Base-by-base conservation (phyloP, 1,140 invertebrate genomes). In the Polypedilum vanderplanki region DNA sequence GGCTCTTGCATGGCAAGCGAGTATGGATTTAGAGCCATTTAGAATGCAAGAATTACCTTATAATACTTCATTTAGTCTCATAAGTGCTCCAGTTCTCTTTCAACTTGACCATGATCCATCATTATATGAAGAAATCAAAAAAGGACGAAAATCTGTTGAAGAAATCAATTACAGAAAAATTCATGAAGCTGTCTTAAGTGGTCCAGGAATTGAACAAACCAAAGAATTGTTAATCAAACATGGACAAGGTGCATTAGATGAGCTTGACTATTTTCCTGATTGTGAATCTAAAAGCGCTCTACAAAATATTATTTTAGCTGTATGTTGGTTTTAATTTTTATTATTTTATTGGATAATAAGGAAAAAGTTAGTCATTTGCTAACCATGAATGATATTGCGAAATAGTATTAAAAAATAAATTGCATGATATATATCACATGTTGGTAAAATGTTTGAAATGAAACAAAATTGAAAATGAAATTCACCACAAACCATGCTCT, bases 1-100 rank as follows among this genome's bases (percentile, higher is more conserved):
- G 12, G 92, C 91, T 40, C 85, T 94, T 73, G 91, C 92, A 75
- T 93, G 91, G 88, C 93, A 95, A 86, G 88, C 88, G 22, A 88
- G 86, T 77, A 81, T 86, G 8, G 89, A 90, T 79, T 79, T 89
- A 22, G 83, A 84, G 73, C 85, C 85, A 15, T 86, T 86, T 76
- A 86, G 83, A 75, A 76, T 81, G 10, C 77, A 85, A 75, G 81
- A 80, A 1, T 81, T 80, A 0, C 80, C 83, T 24, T 84, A 81
- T 75, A 85, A 84, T 75, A 81, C 83, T 18, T 79, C 85, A 7
- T 90, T 90, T 78, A 89, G 86, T 80, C 79, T 93, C 17, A 88
- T 90, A 9, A 91, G 90, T 75, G 90, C 91, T 65, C 93, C 93
- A 8, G 88, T 94, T 4, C 86, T 95, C 78, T 90, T 93, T 76